Evolutionary conservation across 2,113 vertebrate genomes (phyloP), one percentile per base, ranked within the genome.

Genomic region (Microtus montanus): DNA sequence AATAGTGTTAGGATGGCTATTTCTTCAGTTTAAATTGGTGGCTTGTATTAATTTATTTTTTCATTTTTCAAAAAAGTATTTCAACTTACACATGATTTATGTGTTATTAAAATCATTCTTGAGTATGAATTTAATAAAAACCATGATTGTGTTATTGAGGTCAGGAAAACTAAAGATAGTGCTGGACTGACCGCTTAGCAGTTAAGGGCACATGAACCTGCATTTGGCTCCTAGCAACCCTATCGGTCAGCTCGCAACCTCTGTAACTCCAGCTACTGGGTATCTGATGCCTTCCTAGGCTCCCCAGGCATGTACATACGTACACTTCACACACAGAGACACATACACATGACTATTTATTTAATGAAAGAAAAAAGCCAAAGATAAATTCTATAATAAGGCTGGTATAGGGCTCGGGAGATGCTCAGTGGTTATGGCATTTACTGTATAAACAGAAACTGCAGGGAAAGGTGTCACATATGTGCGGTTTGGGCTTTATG

Each of bases 1-100:
- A 90, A 58, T 0, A 0, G 7, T 80, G 14, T 78, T 54, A 44
- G 0, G 0, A 49, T 91, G 89, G 49, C 0, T 0, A 82, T 11
- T 3, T 66, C 26, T 86, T 93, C 1, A 5, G 28, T 90, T 94
- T 70, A 84, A 84, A 7, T 2, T 85, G 68, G 94, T 94, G 38
- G 44, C 41, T 96, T 64, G 7, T 64, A 13, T 26, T 54, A 84
- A 35, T 54, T 3, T 30, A 73, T 93, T 89, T 35, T 92, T 20
- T 47, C 11, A 71, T 33, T n/a, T 52, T 70, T 90, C 58, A 79
- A 93, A 47, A 90, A 58, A 88, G n/a, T n/a, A 4, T 26, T 22
- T 84, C 73, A 15, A 38, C 52, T 66, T 91, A 12, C 38, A 74
- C 22, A n/a, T 90, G n/a, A 87, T 38, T 38, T 74, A 88, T 82